Conservation (phyloP, 2,113 vertebrate genomes). For the Butastur rufipennis region DNA sequence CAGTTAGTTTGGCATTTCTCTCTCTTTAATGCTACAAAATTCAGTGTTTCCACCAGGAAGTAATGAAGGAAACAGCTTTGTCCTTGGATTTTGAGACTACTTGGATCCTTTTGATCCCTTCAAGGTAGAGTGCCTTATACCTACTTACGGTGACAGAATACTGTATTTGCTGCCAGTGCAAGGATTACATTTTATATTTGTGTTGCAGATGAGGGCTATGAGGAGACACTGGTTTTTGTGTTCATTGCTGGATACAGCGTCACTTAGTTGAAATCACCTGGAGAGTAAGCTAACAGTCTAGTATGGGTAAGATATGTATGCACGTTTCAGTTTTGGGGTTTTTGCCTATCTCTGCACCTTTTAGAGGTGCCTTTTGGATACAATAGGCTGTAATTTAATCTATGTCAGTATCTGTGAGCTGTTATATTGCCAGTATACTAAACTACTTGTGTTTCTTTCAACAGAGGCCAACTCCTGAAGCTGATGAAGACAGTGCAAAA, state of each 20-base stretch:
- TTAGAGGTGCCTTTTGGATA: background rate
- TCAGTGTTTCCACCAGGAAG: background rate
- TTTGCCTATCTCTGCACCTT: background rate
- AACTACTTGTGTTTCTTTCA: constrained; percentile 8
- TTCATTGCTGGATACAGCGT: background rate
- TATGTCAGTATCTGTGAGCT: background rate
- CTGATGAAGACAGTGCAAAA: background rate
- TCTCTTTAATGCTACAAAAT: background rate
- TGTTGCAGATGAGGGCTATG: background rate
- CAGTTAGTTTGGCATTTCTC: background rate
- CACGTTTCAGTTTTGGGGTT: background rate
- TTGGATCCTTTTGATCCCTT: constrained; percentile 1
- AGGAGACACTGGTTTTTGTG: background rate
- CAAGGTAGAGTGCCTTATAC: constrained; percentile 43
- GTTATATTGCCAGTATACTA: background rate
- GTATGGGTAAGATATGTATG: background rate
- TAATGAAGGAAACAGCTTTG: constrained; percentile 18
- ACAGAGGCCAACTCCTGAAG: background rate
- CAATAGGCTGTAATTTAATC: background rate
- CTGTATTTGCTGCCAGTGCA: background rate
- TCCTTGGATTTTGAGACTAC: constrained; percentile 24
- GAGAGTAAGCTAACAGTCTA: background rate
- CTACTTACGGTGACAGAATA: background rate
- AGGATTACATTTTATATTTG: background rate
- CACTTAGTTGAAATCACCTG: background rate